Percentiles rank a stretch among this genome's conserved stretches.
Conservation (phyloP, 2,888 invertebrate species). For the Leucophenga montana region DNA sequence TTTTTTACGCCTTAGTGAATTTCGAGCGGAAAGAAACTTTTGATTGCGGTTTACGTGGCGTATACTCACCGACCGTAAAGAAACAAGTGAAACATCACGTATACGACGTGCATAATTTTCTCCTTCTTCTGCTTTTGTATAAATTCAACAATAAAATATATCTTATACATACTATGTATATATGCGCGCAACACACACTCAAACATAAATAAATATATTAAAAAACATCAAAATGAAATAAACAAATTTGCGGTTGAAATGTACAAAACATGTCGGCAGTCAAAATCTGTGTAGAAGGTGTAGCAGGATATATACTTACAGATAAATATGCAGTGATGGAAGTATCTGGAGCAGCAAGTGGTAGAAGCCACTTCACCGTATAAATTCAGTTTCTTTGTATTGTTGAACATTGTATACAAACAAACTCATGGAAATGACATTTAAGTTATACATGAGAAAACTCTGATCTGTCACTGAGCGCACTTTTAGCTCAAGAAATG, state of each 20-base stretch:
- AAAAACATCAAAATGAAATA: background rate
- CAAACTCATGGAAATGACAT: too few relatives aligned
- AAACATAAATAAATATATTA: background rate
- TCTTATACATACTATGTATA: too few relatives aligned
- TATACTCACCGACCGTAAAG: background rate
- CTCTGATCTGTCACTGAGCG: too few relatives aligned
- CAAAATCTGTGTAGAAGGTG: background rate
- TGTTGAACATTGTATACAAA: too few relatives aligned
- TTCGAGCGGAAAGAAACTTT: background rate
- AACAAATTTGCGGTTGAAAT: slow-evolving; percentile 3
- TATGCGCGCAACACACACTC: background rate
- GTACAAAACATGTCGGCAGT: slow-evolving; percentile 4
- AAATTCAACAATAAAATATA: background rate
- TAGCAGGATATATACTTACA: too few relatives aligned
- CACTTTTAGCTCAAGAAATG: too few relatives aligned
- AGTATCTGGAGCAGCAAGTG: too few relatives aligned
- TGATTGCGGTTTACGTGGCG: background rate
- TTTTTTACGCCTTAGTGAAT: background rate
- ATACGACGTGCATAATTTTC: background rate
- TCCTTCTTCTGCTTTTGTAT: background rate
- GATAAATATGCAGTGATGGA: too few relatives aligned
- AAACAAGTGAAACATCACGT: background rate
- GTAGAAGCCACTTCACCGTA: too few relatives aligned
- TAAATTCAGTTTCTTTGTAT: too few relatives aligned
- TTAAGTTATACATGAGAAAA: too few relatives aligned